Evolutionary conservation across 1,140 invertebrate species (phyloP), one percentile per base, ranked within the genome.

Genomic region (Drosophila gunungcola): DNA sequence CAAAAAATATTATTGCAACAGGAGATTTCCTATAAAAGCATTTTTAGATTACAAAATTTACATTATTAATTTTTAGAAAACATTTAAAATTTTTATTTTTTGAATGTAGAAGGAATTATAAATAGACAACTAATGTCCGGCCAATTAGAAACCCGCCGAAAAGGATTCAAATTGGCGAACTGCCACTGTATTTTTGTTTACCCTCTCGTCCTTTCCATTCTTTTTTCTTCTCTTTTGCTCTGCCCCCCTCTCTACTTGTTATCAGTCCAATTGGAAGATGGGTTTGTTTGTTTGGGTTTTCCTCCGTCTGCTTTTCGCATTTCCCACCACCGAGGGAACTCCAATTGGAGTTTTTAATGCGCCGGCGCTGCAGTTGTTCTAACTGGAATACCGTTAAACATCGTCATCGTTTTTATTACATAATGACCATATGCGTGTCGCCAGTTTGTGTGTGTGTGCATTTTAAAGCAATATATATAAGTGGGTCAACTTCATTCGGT

Each of bases 401-500:
- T 43, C 46, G 55, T 53, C 72, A 73, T 75, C 62, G 69, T 61
- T 69, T 68, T 80, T 73, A 82, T 88, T 88, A 88, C 80, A 88
- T 88, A 88, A 88, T 83, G 75, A 64, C 42, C 29, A 27, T 39
- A 25, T 62, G 41, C 21, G 32, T 56, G 34, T 61, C 27, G 4
- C 52, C 13, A 46, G 56, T 51, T 32, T 46, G 61, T 72, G 49
- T 73, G 61, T 69, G 58, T 53, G 56, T 78, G 74, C 78, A 88
- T 88, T 88, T 88, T 86, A 88, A 86, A 83, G 63, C 76, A 65
- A 70, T 43, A 76, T 67, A 80, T 51, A 64, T 52, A 68, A 68
- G 73, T 88, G 86, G 83, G 83, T 88, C 83, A 88, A 88, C 83
- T 89, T 83, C 67, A 80, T 83, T 86, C 75, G 83, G 83, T 88